Base-by-base conservation (phyloP, 2,797 vertebrate species). In the Columba guinea region DNA sequence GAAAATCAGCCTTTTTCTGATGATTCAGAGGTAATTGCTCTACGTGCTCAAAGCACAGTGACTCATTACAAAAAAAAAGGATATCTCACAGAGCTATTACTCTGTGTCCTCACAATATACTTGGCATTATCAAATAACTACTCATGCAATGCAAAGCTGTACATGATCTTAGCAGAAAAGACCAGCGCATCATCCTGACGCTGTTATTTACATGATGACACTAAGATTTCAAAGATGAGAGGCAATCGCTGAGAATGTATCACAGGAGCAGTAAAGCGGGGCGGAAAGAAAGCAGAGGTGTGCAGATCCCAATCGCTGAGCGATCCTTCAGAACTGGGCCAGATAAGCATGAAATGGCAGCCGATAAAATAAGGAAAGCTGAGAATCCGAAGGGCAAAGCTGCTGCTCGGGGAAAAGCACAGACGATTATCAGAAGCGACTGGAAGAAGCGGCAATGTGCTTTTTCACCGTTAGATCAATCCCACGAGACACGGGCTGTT, bases 21-120 rank as follows among this genome's bases (percentile, higher is more conserved):
- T 82, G 79, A 90, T 41, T 87, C 94, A 95, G 53, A 92, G 84
- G 64, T 48, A 85, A 81, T 63, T 88, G 83, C 59, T 89, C 46
- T 74, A 16, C 30, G 21, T 18, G 78, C 65, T 74, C 19, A 21
- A 80, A 85, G 39, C 58, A 51, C n/a, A 11, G 63, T 94, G 75
- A 92, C 32, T 92, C 84, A 90, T 34, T 17, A 16, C 8, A 58
- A 9, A 49, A 44, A 37, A 46, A 27, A 35, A 35, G 14, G 67
- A n/a, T 5, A 64, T 52, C 93, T 79, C 68, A 26, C 22, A 56
- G 69, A 95, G 55, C 32, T 71, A 39, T 52, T 22, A 9, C 18
- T 59, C 35, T 26, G 21, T 28, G 44, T 30, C 83, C 81, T 56
- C 63, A 49, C 19, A 20, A 27, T 26, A 59, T 14, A 52, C 73